A percentile compares a stretch with the other conserved stretches of the same genome.
Evolutionary conservation across 2,113 vertebrate species (phyloP).

Genomic region (Cololabis saira): DNA sequence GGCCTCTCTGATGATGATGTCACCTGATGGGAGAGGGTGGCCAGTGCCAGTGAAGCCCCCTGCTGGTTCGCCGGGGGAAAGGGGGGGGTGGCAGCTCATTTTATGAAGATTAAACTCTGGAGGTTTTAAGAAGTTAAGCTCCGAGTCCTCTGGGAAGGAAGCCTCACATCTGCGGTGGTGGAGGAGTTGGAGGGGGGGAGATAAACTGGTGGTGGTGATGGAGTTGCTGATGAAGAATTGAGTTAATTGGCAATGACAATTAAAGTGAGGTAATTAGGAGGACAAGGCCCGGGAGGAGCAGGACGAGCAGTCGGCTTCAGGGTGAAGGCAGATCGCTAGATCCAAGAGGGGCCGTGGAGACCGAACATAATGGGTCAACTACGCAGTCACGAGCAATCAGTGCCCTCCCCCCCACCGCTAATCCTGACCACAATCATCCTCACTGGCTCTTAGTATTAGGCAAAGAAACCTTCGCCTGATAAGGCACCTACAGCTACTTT

Average conservation of each 20-base stretch:
- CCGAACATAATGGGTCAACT: background rate
- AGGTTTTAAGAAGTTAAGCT: constrained; percentile 45
- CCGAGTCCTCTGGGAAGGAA: constrained; percentile 35
- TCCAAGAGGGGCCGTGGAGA: background rate
- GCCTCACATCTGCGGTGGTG: constrained; percentile 14
- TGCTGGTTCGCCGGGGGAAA: constrained; percentile 16
- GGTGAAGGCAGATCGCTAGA: constrained; percentile 3
- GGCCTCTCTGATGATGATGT: constrained; percentile 54
- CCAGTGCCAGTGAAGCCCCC: background rate
- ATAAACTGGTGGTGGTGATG: constrained; percentile 32
- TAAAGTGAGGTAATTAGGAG: constrained; percentile 66
- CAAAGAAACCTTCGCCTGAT: no score
- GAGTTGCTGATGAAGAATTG: constrained; percentile 36
- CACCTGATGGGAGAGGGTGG: constrained; percentile 48
- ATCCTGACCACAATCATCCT: no score
- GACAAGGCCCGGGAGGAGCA: background rate
- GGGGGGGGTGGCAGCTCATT: constrained; percentile 44
- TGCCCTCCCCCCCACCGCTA: no score
- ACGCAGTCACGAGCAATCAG: no score
- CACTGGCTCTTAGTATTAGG: no score
- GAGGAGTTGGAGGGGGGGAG: constrained; percentile 52
- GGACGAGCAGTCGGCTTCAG: constrained; percentile 13
- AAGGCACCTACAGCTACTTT: no score
- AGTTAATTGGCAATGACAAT: constrained; percentile 56
- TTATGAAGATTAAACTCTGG: constrained; percentile 60